Base-by-base conservation (phyloP, 2,113 vertebrate genomes). In the Tinamus guttatus region DNA sequence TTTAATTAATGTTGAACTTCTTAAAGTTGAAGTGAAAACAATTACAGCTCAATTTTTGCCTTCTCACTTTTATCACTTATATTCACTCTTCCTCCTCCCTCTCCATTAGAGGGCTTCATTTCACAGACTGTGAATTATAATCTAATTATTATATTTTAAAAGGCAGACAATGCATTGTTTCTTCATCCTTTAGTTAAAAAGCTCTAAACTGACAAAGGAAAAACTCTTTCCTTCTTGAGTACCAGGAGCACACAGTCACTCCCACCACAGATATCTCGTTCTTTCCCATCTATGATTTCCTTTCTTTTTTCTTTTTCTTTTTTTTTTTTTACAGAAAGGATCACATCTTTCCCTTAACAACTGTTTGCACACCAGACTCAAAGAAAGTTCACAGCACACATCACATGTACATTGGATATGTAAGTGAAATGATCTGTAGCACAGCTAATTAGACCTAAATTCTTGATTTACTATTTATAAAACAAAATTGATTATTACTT, bases 401-500 rank as follows among this genome's bases (percentile, higher is more conserved):
- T 97, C 96, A 95, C 96, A 96, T 96, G 93, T 94, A 97, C 93
- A 83, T 96, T 89, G 90, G 96, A 97, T 97, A 96, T 94, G 96
- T 97, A 98, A 98, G 98, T 98, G 97, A 99, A 98, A 98, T 98
- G 97, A 98, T 98, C 98, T 98, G 96, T 98, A 98, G 97, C 97
- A 93, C 96, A 97, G 97, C 97, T 99, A 99, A 99, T 99, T 98
- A 96, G 98, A 98, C 97, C 96, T 98, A 98, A 98, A 99, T 98
- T 99, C 98, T 97, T 98, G 98, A 98, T 98, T 98, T 98, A 97
- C 98, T 98, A 98, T 98, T 98, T 98, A 98, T 98, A 98, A 98
- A 98, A 98, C 96, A 98, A 98, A 99, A 99, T 98, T 97, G 98
- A 99, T 99, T 98, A 99, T 99, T 99, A 98, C 98, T 98, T 98